Base-by-base conservation (phyloP, 37 sponge, comb jelly and placozoan genomes). In the Crambe crambe region DNA sequence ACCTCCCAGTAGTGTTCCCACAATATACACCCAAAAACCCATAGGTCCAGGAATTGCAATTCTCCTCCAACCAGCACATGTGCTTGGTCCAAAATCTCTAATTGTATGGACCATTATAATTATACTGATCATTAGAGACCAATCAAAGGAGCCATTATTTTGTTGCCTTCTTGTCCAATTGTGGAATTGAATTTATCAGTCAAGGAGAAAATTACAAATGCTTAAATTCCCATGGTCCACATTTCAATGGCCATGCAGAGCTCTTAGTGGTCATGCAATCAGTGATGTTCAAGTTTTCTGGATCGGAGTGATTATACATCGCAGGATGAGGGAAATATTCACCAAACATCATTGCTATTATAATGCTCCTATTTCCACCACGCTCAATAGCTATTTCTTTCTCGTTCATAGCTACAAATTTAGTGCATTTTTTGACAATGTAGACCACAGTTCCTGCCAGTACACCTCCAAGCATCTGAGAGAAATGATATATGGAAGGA, bases 31-130 rank as follows among this genome's bases (percentile, higher is more conserved):
- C 87, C 87, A 86, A 60, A 86, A 86, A 0, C 65, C 51, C 70
- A 80, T 3, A 18, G 87, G 87, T 21, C 87, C 87, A 32, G 87
- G 87, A 34, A 86, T 74, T 6, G 87, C 87, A 2, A 86, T 70
- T 22, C 56, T 74, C 10, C 90, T 85, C 82, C 89, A 92, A 0
- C 93, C 93, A 29, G 76, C 85, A 26, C 76, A 42, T 2, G 81
- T 76, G 10, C 93, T 60, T 10, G 93, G 93, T 32, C 89, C 93
- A 43, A 92, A 76, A 58, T 92, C 93, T 32, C 88, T 40, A 41
- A 89, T 89, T 86, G 6, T 80, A 31, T 22, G 80, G 76, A 12
- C 44, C 87, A 54, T 80, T n/a, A n/a, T n/a, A n/a, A n/a, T 80
- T 17, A 80, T n/a, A 23, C 80, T 69, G 35, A 80, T 73, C 0